phyloP scores from a whole-genome alignment of 2,797 vertebrate species.

The Trematomus bernacchii region DNA sequence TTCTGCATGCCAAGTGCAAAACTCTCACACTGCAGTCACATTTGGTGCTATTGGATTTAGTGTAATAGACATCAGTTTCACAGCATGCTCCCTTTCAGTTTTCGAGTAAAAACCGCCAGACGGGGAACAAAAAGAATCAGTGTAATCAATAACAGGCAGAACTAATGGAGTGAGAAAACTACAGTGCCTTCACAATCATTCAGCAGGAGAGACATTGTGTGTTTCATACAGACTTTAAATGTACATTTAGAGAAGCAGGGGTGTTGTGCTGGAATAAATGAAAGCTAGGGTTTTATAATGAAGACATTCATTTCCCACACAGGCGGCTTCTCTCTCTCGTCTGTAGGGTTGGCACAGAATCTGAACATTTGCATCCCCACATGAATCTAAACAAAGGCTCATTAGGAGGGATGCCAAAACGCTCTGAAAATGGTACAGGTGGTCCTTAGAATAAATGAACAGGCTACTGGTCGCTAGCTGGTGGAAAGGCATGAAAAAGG shows the following conservation, averaged over 20 bases:
- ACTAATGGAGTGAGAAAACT: conserved; percentile 34
- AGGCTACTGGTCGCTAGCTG: conserved; percentile 16
- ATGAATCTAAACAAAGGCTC: not conserved
- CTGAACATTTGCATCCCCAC: not conserved
- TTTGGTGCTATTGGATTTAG: conserved; percentile 41
- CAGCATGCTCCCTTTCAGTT: conserved; percentile 33
- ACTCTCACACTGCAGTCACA: conserved; percentile 39
- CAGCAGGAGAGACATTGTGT: conserved; percentile 29
- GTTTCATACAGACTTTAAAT: conserved; percentile 30
- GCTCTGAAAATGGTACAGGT: not conserved
- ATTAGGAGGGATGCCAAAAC: conserved; percentile 3
- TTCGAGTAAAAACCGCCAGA: conserved; percentile 24
- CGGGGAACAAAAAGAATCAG: not conserved
- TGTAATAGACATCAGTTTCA: conserved; percentile 38
- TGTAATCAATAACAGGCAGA: conserved; percentile 37
- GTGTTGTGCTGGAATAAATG: conserved; percentile 21
- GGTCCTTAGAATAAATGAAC: not conserved
- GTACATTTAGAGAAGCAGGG: conserved; percentile 19
- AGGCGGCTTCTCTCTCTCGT: not conserved
- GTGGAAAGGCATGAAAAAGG: not conserved
- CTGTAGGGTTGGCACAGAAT: not conserved
- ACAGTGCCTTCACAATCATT: conserved; percentile 34
- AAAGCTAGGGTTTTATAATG: conserved; percentile 15
- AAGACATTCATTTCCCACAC: conserved; percentile 14
- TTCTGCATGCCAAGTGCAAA: conserved; percentile 26